Percentiles rank a stretch among this genome's conserved stretches.
Conservation (phyloP, 2,888 invertebrate genomes). For the Alentia gelatinosa region DNA sequence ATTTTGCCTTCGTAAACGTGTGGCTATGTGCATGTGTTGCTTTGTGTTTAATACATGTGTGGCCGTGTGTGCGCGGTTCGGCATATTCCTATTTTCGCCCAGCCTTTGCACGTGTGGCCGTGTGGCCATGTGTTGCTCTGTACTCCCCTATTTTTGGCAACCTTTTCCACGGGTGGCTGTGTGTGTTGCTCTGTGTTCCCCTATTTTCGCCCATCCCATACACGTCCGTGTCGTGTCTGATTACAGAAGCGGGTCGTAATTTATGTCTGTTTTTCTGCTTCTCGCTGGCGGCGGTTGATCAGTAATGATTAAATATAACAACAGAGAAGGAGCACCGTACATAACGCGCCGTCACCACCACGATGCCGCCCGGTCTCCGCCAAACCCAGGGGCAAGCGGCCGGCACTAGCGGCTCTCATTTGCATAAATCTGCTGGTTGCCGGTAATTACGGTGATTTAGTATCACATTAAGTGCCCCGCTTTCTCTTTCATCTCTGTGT, state of each 20-base stretch:
- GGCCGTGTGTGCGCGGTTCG: too few relatives aligned
- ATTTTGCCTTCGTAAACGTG: too few relatives aligned
- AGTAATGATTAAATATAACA: slow-evolving; percentile 30
- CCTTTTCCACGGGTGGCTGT: too few relatives aligned
- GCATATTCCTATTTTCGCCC: too few relatives aligned
- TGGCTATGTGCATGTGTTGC: too few relatives aligned
- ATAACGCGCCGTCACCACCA: neutral
- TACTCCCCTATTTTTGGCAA: too few relatives aligned
- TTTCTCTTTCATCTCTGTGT: neutral
- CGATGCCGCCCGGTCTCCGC: too few relatives aligned
- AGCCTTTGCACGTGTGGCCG: too few relatives aligned
- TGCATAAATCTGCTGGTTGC: neutral
- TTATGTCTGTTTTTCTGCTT: neutral
- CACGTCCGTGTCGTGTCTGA: neutral
- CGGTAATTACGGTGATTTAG: slow-evolving; percentile 32
- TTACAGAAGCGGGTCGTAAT: neutral
- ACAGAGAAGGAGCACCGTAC: neutral
- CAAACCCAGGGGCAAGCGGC: neutral
- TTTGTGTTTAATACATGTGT: too few relatives aligned
- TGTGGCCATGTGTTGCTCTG: too few relatives aligned
- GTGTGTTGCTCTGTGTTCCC: neutral
- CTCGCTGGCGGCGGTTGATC: neutral
- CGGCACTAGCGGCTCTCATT: neutral
- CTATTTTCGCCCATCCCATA: neutral
- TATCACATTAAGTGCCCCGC: neutral